Base-by-base conservation (phyloP, 2,113 vertebrate species). In the Muntiacus muntjak region DNA sequence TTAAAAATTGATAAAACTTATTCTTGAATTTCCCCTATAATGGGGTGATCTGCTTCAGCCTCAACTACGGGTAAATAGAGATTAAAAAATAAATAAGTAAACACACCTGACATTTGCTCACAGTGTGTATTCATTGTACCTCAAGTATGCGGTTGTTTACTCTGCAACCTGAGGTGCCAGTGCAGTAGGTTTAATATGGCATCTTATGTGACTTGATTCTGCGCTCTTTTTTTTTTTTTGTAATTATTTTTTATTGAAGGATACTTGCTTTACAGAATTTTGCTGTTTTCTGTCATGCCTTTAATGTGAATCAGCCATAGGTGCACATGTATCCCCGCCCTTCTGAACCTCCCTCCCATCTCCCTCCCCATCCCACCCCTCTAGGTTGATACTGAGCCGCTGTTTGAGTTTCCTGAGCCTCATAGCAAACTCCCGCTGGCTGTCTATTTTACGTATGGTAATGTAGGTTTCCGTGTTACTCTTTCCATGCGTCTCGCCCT, bases 371-470 rank as follows among this genome's bases (percentile, higher is more conserved):
- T 15, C 62, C 3, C 15, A 33, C 62, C 15, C 15, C 30, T 64
- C 16, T 64, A 33, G 62, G 16, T 2, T n/a, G 62, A 64, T 17
- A n/a, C 15, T 9, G 30, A 17, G 15, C 15, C 30, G 3, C 2
- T 64, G 62, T 64, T 17, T n/a, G 62, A 64, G 15, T n/a, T 64
- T 64, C 62, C 30, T n/a, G 62, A 17, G 15, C 30, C 62, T n/a
- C 1, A n/a, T 7, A 17, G 30, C 62, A 17, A 17, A 64, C 17
- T 17, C 62, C 30, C 15, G 7, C 4, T 64, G 30, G 30, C 62
- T 8, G 0, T 64, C 62, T 67, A 1, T 17, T 17, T n/a, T 9
- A n/a, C 4, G 9, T 67, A n/a, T 67, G 33, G 30, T 67, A 19
- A 67, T 9, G 16, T 9, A n/a, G 19, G 62, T n/a, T 17, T 67